phyloP scores from a whole-genome alignment of 1,140 invertebrate genomes.

The Drosophila pruinosa region DNA sequence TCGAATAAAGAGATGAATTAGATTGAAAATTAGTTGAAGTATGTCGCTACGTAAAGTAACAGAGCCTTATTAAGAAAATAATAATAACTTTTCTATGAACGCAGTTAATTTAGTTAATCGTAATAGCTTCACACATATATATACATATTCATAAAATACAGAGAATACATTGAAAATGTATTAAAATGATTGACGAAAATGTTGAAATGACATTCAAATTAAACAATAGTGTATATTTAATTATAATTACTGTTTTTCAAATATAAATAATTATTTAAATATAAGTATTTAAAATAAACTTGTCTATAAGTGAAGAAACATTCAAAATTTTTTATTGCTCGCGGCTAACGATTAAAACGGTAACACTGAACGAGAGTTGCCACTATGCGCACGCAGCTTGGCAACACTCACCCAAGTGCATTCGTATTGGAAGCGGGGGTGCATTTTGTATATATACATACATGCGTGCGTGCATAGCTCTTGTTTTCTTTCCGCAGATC shows the following conservation, averaged over 20 bases:
- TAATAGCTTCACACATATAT: constrained; percentile 52
- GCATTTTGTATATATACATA: constrained; percentile 8
- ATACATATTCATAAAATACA: constrained; percentile 52
- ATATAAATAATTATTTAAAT: constrained; percentile 39
- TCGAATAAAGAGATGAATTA: constrained; percentile 58
- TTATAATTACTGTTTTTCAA: constrained; percentile 74
- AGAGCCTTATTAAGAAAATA: constrained; percentile 76
- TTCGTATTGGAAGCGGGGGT: constrained; percentile 30
- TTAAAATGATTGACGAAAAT: constrained; percentile 52
- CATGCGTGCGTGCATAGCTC: not conserved
- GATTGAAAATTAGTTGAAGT: constrained; percentile 48
- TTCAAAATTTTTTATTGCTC: constrained; percentile 13
- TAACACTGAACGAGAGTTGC: constrained; percentile 29
- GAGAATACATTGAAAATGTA: constrained; percentile 74
- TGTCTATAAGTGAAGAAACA: not conserved
- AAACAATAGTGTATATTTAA: constrained; percentile 67
- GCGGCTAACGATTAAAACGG: not conserved
- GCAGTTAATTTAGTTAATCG: constrained; percentile 61
- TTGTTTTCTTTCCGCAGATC: too few species aligned
- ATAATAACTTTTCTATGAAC: constrained; percentile 71
- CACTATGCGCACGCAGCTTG: constrained; percentile 52
- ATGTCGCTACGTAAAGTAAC: constrained; percentile 49
- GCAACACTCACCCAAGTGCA: constrained; percentile 35
- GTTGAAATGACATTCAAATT: constrained; percentile 53
- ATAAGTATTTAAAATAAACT: constrained; percentile 33